Evolutionary conservation across 1,140 invertebrate genomes (phyloP), one percentile per base, ranked within the genome.

Genomic region (Monomorium pharaonis): DNA sequence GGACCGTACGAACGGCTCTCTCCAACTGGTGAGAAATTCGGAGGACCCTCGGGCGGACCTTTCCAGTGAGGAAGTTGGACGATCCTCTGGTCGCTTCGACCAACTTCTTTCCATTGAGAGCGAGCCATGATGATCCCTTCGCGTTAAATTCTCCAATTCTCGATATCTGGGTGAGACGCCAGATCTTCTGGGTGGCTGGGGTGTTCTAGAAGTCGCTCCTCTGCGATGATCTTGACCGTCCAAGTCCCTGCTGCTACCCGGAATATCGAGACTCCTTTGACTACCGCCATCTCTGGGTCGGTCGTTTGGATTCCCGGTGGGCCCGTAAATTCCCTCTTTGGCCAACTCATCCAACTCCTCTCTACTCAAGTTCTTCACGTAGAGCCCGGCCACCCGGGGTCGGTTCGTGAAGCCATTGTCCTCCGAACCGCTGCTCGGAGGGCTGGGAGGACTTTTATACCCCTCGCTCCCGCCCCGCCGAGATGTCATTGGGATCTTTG

Each of bases 401-500:
- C 93, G 93, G 86, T 92, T 91, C 62, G 89, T 81, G 77, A 94
- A 94, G 62, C 93, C 94, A 88, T 94, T 94, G 84, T 94, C 94
- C 90, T 95, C 94, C 72, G 94, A 93, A 88, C 91, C 89, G 89
- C 93, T 93, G 90, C 93, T 93, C 91, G 93, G 92, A 91, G 94
- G 92, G 92, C 94, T 94, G 87, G 91, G 92, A 92, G 93, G 92
- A 91, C 92, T 91, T 91, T 93, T 92, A 63, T 88, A 90, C 91
- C 92, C 94, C 92, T 93, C 92, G 91, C 93, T 93, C 91, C 93
- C 94, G 87, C 87, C 93, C 88, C 93, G 91, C 90, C 93, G 93
- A 90, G 94, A 93, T 93, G 94, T 95, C 94, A 95, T 95, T 94
- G 94, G 92, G 88, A 91, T 63, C 88, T 87, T 49, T 90, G 86